Conservation (phyloP, 2,113 vertebrate genomes). For the Laticauda colubrina region DNA sequence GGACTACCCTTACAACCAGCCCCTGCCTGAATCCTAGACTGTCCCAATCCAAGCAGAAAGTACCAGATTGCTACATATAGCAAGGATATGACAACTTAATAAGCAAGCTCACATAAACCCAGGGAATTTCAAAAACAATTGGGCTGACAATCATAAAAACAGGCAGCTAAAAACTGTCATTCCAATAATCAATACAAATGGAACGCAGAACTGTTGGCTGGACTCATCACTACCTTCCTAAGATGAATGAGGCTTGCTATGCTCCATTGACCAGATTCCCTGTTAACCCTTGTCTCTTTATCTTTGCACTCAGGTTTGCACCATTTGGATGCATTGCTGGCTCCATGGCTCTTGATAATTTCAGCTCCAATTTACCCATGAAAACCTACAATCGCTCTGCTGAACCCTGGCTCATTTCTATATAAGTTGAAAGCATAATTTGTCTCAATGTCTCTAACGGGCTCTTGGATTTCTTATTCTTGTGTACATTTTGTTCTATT, state of each 20-base stretch:
- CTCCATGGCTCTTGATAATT: constrained; percentile 3
- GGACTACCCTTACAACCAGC: background rate
- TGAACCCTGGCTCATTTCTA: background rate
- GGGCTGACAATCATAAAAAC: background rate
- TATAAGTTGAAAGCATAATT: constrained; percentile 6
- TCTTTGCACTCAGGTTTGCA: background rate
- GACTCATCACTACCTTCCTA: background rate
- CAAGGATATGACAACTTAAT: background rate
- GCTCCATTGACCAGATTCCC: constrained; percentile 2
- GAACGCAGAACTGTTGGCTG: background rate
- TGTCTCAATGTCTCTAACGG: constrained; percentile 24
- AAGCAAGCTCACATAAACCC: background rate
- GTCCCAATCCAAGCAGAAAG: background rate
- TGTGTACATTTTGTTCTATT: constrained; percentile 16
- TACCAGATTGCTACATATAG: background rate
- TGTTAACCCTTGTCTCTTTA: background rate
- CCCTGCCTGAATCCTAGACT: background rate
- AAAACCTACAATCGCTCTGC: constrained; percentile 8
- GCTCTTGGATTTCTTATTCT: constrained; percentile 7
- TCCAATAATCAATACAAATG: background rate
- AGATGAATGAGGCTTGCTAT: constrained; percentile 17
- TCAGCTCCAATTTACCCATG: constrained; percentile 1
- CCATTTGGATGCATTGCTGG: constrained; percentile 4
- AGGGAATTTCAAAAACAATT: background rate
- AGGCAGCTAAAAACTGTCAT: background rate